Percentiles rank a stretch among this genome's conserved stretches.
phyloP scores from a whole-genome alignment of 2,888 invertebrate genomes.

The Zelleria hepariella region DNA sequence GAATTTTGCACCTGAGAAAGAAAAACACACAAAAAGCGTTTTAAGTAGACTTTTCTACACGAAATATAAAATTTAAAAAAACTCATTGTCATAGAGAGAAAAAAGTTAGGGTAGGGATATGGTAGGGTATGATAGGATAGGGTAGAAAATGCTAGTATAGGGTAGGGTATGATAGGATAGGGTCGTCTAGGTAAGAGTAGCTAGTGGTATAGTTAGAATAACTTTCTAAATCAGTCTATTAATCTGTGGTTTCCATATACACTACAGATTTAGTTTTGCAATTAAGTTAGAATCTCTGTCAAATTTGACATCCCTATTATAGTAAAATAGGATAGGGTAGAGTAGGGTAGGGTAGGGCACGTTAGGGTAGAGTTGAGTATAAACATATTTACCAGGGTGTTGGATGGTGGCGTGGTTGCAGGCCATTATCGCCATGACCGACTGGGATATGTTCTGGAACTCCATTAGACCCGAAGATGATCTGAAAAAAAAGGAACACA shows the following conservation, averaged over 20 bases:
- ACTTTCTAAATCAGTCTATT: too few relatives aligned
- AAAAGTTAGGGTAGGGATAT: neutral
- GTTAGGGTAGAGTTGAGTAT: too few relatives aligned
- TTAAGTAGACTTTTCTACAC: too few relatives aligned
- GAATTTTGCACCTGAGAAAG: constrained; percentile 90
- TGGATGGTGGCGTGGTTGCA: constrained; percentile 97
- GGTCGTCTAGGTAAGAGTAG: neutral
- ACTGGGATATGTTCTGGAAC: constrained; percentile 92
- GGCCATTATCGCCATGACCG: constrained; percentile 95
- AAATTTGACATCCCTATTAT: too few relatives aligned
- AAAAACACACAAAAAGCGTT: constrained; percentile 9
- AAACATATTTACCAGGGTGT: constrained; percentile 81
- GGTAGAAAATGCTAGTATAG: neutral
- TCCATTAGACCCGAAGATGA: constrained; percentile 95
- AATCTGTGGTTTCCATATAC: too few relatives aligned
- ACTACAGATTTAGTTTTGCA: too few relatives aligned
- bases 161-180: neutral
- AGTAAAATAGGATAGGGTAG: neutral
- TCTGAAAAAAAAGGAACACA: constrained; percentile 29
- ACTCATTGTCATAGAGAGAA: too few relatives aligned
- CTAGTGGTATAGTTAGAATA: neutral
- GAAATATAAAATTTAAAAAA: too few relatives aligned
- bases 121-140: neutral
- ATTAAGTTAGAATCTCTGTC: too few relatives aligned
- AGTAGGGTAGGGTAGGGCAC: too few relatives aligned